These are phyloP conservation scores for Sebastes hubbsi DNA, from an alignment of 2,797 vertebrate genomes.

Conservation along the genomic window DNA sequence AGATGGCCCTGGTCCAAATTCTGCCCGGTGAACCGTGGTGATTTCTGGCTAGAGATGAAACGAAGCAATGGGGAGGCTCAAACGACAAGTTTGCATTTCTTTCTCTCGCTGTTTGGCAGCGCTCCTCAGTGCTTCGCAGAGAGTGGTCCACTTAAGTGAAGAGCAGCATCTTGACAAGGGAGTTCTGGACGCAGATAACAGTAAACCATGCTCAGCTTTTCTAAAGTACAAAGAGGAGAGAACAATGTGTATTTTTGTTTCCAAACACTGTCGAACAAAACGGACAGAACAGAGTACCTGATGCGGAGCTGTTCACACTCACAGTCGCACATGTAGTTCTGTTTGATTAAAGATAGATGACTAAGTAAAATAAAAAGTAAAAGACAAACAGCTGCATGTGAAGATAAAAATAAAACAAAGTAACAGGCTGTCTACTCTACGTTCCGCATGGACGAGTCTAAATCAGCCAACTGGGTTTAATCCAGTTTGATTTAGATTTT, in stretches of 20 bases:
- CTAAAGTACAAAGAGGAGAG: not conserved
- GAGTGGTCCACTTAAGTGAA: slow-evolving; percentile 38
- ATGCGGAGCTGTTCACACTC: not conserved
- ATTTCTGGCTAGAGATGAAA: slow-evolving; percentile 61
- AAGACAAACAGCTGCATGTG: not conserved
- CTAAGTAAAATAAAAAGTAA: not conserved
- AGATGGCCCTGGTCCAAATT: slow-evolving; percentile 68
- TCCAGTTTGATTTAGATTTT: not conserved
- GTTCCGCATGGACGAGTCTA: not conserved
- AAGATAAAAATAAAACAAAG: not conserved
- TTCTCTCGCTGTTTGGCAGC: slow-evolving; percentile 35
- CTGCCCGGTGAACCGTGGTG: slow-evolving; percentile 60
- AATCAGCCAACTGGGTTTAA: not conserved
- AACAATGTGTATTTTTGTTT: slow-evolving; percentile 1
- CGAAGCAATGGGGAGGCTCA: slow-evolving; percentile 33
- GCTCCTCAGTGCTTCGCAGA: slow-evolving; percentile 13
- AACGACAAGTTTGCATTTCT: slow-evolving; percentile 50
- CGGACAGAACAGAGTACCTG: not conserved
- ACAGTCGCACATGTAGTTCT: not conserved
- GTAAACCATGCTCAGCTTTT: not conserved
- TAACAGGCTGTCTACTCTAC: too few species aligned
- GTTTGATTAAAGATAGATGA: not conserved
- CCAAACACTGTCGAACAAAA: not conserved
- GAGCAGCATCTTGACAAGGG: slow-evolving; percentile 30
- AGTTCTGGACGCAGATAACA: slow-evolving; percentile 29